Evolutionary conservation across 1,140 invertebrate genomes (phyloP).

Genomic region (Theocolax elegans): DNA sequence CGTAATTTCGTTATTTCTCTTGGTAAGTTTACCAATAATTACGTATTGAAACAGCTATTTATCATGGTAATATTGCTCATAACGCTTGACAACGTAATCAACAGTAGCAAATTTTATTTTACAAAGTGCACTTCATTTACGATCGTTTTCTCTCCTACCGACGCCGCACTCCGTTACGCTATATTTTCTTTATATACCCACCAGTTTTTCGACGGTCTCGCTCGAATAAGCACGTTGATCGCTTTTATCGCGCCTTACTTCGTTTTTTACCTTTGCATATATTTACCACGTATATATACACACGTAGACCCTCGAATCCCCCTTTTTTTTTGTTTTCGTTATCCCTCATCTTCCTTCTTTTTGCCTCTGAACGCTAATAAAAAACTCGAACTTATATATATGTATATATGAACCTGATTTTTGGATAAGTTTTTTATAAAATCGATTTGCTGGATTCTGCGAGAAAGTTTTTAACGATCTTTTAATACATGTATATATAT

Average conservation of each 20-base stretch:
- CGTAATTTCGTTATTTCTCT: too few relatives aligned
- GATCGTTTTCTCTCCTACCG: too few relatives aligned
- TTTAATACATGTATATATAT: background rate
- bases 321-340: background rate
- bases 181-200: background rate
- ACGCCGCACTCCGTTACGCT: background rate
- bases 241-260: slow-evolving; percentile 1
- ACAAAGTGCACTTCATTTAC: too few relatives aligned
- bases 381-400: too few relatives aligned
- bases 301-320: background rate
- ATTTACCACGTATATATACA: background rate
- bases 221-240: slow-evolving; percentile 8
- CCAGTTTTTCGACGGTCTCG: slow-evolving; percentile 1
- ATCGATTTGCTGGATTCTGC: slow-evolving; percentile 8
- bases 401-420: background rate
- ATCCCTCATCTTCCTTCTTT: too few relatives aligned
- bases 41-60: too few relatives aligned
- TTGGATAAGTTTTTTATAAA: slow-evolving; percentile 16
- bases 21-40: too few relatives aligned
- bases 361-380: too few relatives aligned
- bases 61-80: too few relatives aligned
- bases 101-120: too few relatives aligned
- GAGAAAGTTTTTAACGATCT: slow-evolving; percentile 7
- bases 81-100: too few relatives aligned
- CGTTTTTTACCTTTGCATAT: slow-evolving; percentile 21